phyloP scores from a whole-genome alignment of 2,888 invertebrate species.

The Atethmia centrago region DNA sequence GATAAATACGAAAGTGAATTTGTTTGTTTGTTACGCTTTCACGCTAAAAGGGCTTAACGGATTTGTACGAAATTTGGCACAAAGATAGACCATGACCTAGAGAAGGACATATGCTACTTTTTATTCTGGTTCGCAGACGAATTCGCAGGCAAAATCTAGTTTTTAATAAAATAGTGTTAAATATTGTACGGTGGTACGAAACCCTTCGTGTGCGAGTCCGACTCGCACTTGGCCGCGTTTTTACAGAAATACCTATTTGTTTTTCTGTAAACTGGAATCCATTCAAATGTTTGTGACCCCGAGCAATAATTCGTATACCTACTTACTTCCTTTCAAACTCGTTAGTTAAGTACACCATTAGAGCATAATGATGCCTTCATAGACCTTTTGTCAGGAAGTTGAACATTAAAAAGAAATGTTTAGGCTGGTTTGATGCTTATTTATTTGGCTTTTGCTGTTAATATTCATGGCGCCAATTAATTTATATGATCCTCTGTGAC shows the following conservation, averaged over 20 bases:
- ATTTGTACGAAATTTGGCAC: too few relatives aligned
- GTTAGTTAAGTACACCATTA: slow-evolving; percentile 42
- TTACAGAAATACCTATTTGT: slow-evolving; percentile 27
- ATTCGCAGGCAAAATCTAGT: too few relatives aligned
- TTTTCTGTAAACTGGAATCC: slow-evolving; percentile 11
- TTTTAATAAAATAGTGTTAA: too few relatives aligned
- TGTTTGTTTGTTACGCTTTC: too few relatives aligned
- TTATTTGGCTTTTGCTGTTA: neutral
- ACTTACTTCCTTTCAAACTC: slow-evolving; percentile 62
- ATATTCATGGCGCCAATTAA: slow-evolving; percentile 9
- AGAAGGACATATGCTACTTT: too few relatives aligned
- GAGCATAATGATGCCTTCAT: slow-evolving; percentile 22
- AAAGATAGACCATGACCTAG: too few relatives aligned
- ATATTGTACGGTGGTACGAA: too few relatives aligned
- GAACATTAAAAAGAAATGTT: slow-evolving; percentile 19
- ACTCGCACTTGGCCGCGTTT: too few relatives aligned
- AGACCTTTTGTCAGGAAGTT: slow-evolving; percentile 24
- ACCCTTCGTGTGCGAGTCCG: too few relatives aligned
- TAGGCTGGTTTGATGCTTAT: neutral
- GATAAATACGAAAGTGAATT: too few relatives aligned
- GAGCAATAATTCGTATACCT: slow-evolving; percentile 43
- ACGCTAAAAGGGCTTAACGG: too few relatives aligned
- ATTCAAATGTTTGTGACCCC: slow-evolving; percentile 27
- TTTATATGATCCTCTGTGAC: slow-evolving; percentile 9
- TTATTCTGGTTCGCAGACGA: too few relatives aligned